Conservation (phyloP, 2,113 vertebrate genomes). For the Saguinus imperator region DNA sequence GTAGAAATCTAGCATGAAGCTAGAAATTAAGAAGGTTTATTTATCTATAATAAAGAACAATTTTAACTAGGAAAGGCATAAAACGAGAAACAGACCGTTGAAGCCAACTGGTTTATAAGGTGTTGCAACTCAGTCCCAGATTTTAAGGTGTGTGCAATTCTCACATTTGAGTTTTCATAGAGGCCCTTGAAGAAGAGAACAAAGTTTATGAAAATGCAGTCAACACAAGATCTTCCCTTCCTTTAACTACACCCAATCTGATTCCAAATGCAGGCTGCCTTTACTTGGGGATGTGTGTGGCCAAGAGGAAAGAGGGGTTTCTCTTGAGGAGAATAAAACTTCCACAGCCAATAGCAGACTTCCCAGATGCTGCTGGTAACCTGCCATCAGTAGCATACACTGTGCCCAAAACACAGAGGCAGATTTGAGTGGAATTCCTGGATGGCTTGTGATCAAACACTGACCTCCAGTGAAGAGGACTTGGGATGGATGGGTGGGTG, state of each 20-base stretch:
- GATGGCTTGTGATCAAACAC: not conserved
- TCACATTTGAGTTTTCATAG: not conserved
- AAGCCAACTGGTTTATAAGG: not conserved
- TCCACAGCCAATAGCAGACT: not conserved
- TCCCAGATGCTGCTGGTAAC: not conserved
- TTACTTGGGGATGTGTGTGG: not conserved
- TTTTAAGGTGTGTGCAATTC: not conserved
- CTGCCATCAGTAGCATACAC: not conserved
- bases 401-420: not conserved
- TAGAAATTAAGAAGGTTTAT: not conserved
- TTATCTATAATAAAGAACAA: not conserved
- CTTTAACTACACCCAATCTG: not conserved
- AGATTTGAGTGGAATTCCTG: not conserved
- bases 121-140: not conserved
- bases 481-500: not conserved
- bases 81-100: not conserved
- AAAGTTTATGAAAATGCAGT: not conserved
- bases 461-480: not conserved
- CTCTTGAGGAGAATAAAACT: not conserved
- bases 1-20: not conserved
- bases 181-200: not conserved
- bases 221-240: not conserved
- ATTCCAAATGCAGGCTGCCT: not conserved
- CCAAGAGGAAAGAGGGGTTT: not conserved
- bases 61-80: not conserved